A percentile compares a stretch with the other conserved stretches of the same genome.
Conservation (phyloP, 2,888 invertebrate genomes). For the Sericinus montela region DNA sequence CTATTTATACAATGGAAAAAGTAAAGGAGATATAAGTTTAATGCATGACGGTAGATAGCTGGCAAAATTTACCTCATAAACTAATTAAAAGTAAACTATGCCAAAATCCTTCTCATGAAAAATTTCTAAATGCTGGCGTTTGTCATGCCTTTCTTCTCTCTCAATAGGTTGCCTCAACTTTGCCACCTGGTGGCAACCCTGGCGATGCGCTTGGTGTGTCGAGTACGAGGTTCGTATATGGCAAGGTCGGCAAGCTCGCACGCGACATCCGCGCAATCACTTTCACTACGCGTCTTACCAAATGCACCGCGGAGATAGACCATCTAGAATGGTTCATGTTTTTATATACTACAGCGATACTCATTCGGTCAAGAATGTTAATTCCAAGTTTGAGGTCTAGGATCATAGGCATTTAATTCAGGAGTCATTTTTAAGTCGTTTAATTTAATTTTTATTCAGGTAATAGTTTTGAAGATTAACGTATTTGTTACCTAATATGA, state of each 20-base stretch:
- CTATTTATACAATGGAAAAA: too few relatives aligned
- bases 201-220: slow-evolving; percentile 16
- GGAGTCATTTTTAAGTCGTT: too few relatives aligned
- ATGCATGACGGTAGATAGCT: too few relatives aligned
- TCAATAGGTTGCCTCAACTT: neutral
- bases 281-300: slow-evolving; percentile 68
- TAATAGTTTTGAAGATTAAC: too few relatives aligned
- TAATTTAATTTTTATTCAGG: too few relatives aligned
- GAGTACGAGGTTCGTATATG: slow-evolving; percentile 45
- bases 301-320: slow-evolving; percentile 45
- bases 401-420: too few relatives aligned
- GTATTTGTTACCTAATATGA: too few relatives aligned
- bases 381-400: too few relatives aligned
- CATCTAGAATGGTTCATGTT: slow-evolving; percentile 25
- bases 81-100: too few relatives aligned
- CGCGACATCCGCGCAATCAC: slow-evolving; percentile 73
- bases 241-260: slow-evolving; percentile 72
- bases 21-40: too few relatives aligned
- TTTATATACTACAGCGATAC: slow-evolving; percentile 1
- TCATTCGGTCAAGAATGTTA: neutral
- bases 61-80: too few relatives aligned
- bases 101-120: too few relatives aligned
- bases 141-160: slow-evolving; percentile 12
- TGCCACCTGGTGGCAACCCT: slow-evolving; percentile 16
- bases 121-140: neutral